These are phyloP conservation scores for Prietella phreatophila DNA, from an alignment of 2,113 vertebrate genomes.

Conservation along the genomic window DNA sequence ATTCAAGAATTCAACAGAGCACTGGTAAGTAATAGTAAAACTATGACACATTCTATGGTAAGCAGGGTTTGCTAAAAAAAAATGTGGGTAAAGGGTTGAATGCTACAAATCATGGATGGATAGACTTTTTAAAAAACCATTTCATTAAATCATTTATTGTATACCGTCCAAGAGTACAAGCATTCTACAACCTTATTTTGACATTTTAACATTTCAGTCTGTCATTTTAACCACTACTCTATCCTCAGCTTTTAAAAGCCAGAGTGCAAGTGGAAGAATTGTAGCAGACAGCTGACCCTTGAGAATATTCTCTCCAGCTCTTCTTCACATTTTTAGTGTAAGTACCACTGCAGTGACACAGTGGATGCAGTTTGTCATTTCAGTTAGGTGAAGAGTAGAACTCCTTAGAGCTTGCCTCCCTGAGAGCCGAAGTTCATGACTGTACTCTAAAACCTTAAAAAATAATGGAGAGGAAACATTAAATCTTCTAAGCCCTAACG, in stretches of 20 bases:
- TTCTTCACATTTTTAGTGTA: slow-evolving; percentile 58
- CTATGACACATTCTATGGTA: neutral
- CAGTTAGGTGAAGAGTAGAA: slow-evolving; percentile 49
- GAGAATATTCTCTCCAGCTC: slow-evolving; percentile 33
- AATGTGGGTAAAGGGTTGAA: neutral
- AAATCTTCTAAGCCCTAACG: slow-evolving; percentile 46
- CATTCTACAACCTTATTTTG: slow-evolving; percentile 6
- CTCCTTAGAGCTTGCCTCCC: slow-evolving; percentile 33
- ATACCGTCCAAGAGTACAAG: neutral
- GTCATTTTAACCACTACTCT: slow-evolving; percentile 40
- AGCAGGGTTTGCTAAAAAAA: neutral
- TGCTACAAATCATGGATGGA: neutral
- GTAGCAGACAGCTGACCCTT: slow-evolving; percentile 56
- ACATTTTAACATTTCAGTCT: slow-evolving; percentile 33
- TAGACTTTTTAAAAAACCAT: neutral
- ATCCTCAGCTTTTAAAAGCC: slow-evolving; percentile 56
- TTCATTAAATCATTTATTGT: neutral
- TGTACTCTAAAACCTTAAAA: slow-evolving; percentile 55
- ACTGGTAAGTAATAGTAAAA: neutral
- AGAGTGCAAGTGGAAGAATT: slow-evolving; percentile 55
- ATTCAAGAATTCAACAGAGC: neutral
- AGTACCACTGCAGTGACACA: slow-evolving; percentile 52
- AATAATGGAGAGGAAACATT: slow-evolving; percentile 61
- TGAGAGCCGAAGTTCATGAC: slow-evolving; percentile 55
- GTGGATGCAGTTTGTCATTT: slow-evolving; percentile 47